Conservation (phyloP, 2,113 vertebrate genomes). For the Galbula dea region DNA sequence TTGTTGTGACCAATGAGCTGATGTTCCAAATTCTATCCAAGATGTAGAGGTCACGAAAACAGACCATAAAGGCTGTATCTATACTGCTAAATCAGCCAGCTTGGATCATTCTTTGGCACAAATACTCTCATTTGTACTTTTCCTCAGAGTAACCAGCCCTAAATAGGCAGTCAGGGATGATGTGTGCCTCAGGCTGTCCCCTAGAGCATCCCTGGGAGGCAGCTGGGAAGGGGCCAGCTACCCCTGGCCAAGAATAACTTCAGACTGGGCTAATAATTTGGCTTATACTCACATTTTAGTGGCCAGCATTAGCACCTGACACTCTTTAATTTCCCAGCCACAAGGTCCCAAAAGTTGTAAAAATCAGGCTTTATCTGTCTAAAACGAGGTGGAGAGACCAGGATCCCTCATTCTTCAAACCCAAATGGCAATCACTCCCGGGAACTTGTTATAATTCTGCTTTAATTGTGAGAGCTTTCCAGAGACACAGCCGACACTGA, state of each 20-base stretch:
- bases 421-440: neutral
- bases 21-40: neutral
- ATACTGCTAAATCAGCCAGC: neutral
- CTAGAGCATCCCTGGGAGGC: neutral
- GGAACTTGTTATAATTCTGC: neutral
- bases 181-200: neutral
- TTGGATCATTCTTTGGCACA: neutral
- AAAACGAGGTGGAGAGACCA: neutral
- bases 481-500: constrained; percentile 8
- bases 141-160: neutral
- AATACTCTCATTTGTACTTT: too few species aligned
- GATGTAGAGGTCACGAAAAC: neutral
- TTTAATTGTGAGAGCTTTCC: constrained; percentile 55
- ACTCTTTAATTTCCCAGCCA: constrained; percentile 1
- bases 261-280: neutral
- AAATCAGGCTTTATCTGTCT: neutral
- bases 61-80: neutral
- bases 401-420: neutral
- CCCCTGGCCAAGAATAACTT: neutral
- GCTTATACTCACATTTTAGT: neutral
- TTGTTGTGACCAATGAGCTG: rapidly evolving
- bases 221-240: neutral
- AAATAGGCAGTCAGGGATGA: neutral
- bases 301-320: neutral
- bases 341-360: constrained; percentile 3